These are phyloP conservation scores for Pluvialis apricaria DNA, from an alignment of 2,113 vertebrate genomes.

Conservation along the genomic window DNA sequence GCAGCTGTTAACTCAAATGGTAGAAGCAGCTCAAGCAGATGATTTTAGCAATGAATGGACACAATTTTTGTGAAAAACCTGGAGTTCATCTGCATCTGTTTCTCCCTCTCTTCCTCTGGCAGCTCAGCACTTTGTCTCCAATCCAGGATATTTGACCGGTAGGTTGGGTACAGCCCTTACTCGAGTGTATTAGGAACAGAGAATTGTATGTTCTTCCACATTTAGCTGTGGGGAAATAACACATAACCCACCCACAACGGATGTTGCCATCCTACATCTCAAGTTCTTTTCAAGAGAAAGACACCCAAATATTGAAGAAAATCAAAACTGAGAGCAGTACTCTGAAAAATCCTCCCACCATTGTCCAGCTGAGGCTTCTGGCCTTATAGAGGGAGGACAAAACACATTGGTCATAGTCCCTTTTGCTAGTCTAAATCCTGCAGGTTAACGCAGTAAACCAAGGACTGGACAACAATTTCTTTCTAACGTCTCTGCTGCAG, in stretches of 20 bases:
- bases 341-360: background rate
- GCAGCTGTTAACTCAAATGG: background rate
- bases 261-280: background rate
- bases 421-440: background rate
- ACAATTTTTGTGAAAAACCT: background rate
- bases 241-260: background rate
- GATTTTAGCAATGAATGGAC: background rate
- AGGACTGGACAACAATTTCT: background rate
- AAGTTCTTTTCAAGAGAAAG: background rate
- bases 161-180: background rate
- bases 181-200: background rate
- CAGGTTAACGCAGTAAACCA: background rate
- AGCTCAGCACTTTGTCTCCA: background rate
- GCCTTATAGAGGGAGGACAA: background rate
- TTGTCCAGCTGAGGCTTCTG: background rate
- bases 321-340: background rate
- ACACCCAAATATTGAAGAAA: background rate
- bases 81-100: background rate
- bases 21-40: background rate
- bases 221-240: rapidly evolving
- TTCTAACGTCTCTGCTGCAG: background rate
- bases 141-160: background rate
- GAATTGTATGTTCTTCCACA: no score
- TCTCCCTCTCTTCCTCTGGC: background rate
- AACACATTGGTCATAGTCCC: background rate